Percentiles rank a stretch among this genome's conserved stretches.
Conservation (phyloP, 2,113 vertebrate species). For the Proterorhinus semilunaris region DNA sequence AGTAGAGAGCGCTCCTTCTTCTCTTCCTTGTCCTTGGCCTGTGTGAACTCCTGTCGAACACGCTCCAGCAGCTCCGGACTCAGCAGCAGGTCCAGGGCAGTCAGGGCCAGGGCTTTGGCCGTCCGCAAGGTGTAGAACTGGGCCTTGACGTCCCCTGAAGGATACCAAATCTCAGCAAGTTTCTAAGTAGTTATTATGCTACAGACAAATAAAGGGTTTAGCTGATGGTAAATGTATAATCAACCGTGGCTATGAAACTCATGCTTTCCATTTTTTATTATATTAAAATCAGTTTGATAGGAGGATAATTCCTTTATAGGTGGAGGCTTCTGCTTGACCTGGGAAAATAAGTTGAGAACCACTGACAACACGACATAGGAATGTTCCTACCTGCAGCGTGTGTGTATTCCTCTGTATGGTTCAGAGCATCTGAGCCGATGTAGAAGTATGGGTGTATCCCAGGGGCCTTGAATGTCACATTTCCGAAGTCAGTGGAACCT, state of each 20-base stretch:
- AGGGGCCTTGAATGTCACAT: conserved; percentile 82
- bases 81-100: conserved; percentile 83
- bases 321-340: too few species aligned
- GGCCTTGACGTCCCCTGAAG: conserved; percentile 24
- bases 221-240: too few species aligned
- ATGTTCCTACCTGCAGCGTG: conserved; percentile 76
- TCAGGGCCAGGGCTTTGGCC: conserved; percentile 86
- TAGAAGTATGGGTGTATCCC: conserved; percentile 88
- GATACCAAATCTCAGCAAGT: neutral
- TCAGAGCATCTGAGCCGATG: conserved; percentile 83
- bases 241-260: too few species aligned
- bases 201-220: too few species aligned
- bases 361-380: neutral
- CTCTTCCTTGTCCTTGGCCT: conserved; percentile 75
- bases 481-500: conserved; percentile 90
- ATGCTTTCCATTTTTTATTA: too few species aligned
- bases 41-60: conserved; percentile 78
- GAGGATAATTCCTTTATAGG: too few species aligned
- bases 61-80: conserved; percentile 76
- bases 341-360: too few species aligned
- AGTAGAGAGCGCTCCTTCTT: conserved; percentile 19
- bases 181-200: neutral
- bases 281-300: too few species aligned
- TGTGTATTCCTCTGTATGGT: conserved; percentile 85
- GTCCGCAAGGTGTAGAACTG: conserved; percentile 77